These are phyloP conservation scores for Sclerurus mexicanus DNA, from an alignment of 2,113 vertebrate genomes.

Conservation along the genomic window DNA sequence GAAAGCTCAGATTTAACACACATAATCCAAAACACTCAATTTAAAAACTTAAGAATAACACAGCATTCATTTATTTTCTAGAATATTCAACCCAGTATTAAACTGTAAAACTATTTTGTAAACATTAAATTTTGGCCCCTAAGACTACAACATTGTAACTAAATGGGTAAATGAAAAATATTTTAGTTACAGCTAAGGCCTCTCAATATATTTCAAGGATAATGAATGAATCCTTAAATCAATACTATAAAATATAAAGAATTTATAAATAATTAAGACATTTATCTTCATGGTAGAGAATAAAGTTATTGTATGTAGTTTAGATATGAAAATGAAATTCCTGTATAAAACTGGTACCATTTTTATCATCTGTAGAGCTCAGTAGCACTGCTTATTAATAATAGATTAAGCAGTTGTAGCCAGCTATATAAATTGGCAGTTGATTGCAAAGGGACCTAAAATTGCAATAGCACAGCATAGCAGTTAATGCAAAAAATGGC, in stretches of 20 bases:
- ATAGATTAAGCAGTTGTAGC: slow-evolving; percentile 72
- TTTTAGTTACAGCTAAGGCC: slow-evolving; percentile 63
- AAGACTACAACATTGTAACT: slow-evolving; percentile 39
- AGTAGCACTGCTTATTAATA: slow-evolving; percentile 73
- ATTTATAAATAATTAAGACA: slow-evolving; percentile 73
- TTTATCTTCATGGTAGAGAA: slow-evolving; percentile 66
- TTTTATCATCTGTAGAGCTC: slow-evolving; percentile 70
- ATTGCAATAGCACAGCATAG: slow-evolving; percentile 55
- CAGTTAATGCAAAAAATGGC: slow-evolving; percentile 63
- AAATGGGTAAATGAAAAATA: slow-evolving; percentile 68
- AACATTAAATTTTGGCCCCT: slow-evolving; percentile 44
- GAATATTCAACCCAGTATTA: slow-evolving; percentile 1
- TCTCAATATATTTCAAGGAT: slow-evolving; percentile 56
- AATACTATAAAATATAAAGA: slow-evolving; percentile 64
- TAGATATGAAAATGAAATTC: slow-evolving; percentile 70
- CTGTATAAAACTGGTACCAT: slow-evolving; percentile 57
- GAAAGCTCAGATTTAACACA: neutral
- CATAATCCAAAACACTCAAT: neutral
- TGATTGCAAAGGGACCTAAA: slow-evolving; percentile 68
- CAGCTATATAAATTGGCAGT: slow-evolving; percentile 71
- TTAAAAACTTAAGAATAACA: slow-evolving; percentile 3
- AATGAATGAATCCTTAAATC: slow-evolving; percentile 69
- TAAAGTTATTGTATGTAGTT: slow-evolving; percentile 67
- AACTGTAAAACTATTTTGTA: slow-evolving; percentile 2
- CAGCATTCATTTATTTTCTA: slow-evolving; percentile 19